Evolutionary conservation across 2,888 invertebrate species (phyloP).

Genomic region (Baccha elongata): DNA sequence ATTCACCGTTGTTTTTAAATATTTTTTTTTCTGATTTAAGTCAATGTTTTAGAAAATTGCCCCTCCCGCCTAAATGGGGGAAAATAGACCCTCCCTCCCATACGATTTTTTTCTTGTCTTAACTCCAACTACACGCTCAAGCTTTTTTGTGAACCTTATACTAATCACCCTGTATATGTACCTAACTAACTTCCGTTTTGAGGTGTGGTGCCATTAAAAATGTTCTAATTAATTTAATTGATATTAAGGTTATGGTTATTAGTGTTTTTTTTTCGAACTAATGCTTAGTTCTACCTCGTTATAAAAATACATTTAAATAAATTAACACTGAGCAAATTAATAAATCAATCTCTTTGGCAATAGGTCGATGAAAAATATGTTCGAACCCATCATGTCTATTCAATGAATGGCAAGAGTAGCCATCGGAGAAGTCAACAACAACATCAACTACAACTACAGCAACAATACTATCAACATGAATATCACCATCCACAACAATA

Average conservation of each 20-base stretch:
- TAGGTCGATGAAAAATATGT: slow-evolving; percentile 82
- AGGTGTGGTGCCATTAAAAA: slow-evolving; percentile 6
- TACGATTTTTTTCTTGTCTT: no score
- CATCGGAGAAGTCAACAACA: slow-evolving; percentile 80
- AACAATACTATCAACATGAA: slow-evolving; percentile 77
- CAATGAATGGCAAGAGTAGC: slow-evolving; percentile 79
- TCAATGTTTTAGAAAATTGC: no score
- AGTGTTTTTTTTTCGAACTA: no score
- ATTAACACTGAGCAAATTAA: slow-evolving; percentile 2
- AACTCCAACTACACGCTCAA: no score
- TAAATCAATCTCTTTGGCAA: slow-evolving; percentile 54
- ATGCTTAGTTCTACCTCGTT: no score
- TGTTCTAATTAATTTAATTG: slow-evolving; percentile 4
- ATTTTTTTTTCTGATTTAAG: no score
- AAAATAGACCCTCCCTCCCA: no score
- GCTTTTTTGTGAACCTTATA: no score
- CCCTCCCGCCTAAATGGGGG: no score
- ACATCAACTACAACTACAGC: slow-evolving; percentile 75
- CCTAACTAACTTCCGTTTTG: background rate
- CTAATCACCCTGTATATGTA: no score
- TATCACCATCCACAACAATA: slow-evolving; percentile 78
- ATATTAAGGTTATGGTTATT: no score
- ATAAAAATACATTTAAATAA: background rate
- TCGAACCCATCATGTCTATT: slow-evolving; percentile 81
- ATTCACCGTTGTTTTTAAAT: no score